phyloP scores from a whole-genome alignment of 2,113 vertebrate genomes.

The Scatophagus argus region DNA sequence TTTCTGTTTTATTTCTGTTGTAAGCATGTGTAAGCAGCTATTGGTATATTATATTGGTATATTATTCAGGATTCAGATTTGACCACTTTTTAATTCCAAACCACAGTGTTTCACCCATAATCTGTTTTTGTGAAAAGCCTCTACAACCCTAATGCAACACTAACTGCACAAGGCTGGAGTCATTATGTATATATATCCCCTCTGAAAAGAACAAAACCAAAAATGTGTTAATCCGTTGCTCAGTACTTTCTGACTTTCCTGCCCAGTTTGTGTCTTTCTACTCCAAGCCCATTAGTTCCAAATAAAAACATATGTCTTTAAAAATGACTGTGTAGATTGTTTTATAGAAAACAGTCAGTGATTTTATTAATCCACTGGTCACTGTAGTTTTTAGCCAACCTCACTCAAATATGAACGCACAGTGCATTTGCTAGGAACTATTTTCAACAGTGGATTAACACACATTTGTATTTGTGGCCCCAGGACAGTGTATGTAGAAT shows the following conservation, averaged over 20 bases:
- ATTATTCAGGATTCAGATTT: neutral
- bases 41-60: no score
- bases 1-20: neutral
- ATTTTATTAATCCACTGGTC: neutral
- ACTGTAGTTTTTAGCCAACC: neutral
- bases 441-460: conserved; percentile 10
- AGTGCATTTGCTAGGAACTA: neutral
- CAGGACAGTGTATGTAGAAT: neutral
- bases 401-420: neutral
- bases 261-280: no score
- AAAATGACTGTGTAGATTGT: neutral
- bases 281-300: neutral
- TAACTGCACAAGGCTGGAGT: neutral
- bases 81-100: neutral
- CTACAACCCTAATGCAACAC: neutral
- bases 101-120: neutral
- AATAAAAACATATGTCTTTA: neutral
- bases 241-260: neutral
- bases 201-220: neutral
- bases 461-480: conserved; percentile 5
- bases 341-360: neutral
- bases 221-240: neutral
- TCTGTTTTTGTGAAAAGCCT: neutral
- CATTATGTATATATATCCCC: neutral
- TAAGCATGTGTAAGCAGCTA: no score